Evolutionary conservation across 2,113 vertebrate genomes (phyloP).

Genomic region (Vidua chalybeata): DNA sequence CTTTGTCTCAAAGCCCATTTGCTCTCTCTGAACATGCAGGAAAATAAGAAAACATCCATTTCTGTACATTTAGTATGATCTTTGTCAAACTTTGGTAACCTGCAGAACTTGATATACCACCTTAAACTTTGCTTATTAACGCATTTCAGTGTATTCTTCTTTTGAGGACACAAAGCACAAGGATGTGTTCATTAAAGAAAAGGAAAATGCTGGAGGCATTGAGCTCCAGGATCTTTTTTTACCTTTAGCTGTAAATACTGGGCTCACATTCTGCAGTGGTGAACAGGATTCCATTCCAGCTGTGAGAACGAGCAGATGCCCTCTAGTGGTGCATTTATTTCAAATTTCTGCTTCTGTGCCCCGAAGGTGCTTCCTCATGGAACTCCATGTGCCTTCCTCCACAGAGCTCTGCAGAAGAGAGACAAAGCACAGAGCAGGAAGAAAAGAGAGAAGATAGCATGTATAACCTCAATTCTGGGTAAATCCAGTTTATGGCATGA

Average conservation of each 20-base stretch:
- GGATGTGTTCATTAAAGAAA: background rate
- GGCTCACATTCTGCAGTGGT: background rate
- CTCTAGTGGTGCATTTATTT: conserved; percentile 41
- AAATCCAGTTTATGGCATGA: background rate
- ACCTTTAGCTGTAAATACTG: background rate
- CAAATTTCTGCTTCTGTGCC: background rate
- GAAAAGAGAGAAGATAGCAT: background rate
- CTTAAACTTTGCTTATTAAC: background rate
- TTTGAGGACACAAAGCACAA: background rate
- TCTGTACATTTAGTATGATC: background rate
- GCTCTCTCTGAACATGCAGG: background rate
- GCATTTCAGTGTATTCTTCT: background rate
- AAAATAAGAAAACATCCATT: background rate
- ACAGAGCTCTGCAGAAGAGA: background rate
- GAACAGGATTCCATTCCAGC: background rate
- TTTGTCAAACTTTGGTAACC: background rate
- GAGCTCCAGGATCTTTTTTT: background rate
- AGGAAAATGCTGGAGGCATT: background rate
- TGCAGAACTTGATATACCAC: background rate
- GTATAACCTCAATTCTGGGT: background rate
- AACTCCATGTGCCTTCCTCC: background rate
- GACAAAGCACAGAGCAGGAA: background rate
- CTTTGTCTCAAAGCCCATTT: background rate
- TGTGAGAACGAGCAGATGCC: conserved; percentile 12
- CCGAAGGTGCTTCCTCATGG: background rate